Evolutionary conservation across 1,140 invertebrate genomes (phyloP), one percentile per base, ranked within the genome.

Genomic region (Lepidurus apus): DNA sequence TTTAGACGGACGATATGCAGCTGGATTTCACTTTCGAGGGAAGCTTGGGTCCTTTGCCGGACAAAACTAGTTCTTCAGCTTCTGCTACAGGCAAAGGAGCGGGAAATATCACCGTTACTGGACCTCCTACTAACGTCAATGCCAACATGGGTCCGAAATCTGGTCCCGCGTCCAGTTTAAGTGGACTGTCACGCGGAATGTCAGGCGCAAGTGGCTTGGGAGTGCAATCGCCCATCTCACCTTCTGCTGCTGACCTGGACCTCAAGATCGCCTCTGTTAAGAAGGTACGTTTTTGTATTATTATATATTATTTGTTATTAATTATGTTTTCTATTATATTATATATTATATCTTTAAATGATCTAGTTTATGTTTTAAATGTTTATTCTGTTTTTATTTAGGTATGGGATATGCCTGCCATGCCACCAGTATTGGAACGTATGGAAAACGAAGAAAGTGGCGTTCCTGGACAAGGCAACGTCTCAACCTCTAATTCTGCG

Each of bases 181-280:
- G 42, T 24, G 73, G 53, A 13, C 13, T 65, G 53, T 11, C 78
- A 17, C 47, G 53, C 17, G 26, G 77, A 24, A 79, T 79, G 65
- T 43, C 43, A 3, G 77, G 76, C 78, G n/a, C 77, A 75, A 11
- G 78, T 74, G 43, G 81, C 7, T 80, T 87, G 7, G 86, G 86
- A 0, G 83, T 84, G 10, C 87, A 87, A 47, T 89, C 88, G 79
- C 90, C 90, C 2, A 90, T 90, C 79, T 90, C 90, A 8, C 89
- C 91, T 10, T 92, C 92, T 0, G 91, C 92, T 17, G 94, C 94
- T 43, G 95, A 97, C 84, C 88, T 98, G 11, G 95, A 96, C 87
- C 89, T 95, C 84, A 97, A 98, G 86, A 96, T 97, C 81, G 93
- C 93, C 8, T 95, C 94, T 77, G 95, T 96, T 6, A 97, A 97